Base-by-base conservation (phyloP, 2,888 invertebrate genomes). In the Drosophila parthenogenetica region DNA sequence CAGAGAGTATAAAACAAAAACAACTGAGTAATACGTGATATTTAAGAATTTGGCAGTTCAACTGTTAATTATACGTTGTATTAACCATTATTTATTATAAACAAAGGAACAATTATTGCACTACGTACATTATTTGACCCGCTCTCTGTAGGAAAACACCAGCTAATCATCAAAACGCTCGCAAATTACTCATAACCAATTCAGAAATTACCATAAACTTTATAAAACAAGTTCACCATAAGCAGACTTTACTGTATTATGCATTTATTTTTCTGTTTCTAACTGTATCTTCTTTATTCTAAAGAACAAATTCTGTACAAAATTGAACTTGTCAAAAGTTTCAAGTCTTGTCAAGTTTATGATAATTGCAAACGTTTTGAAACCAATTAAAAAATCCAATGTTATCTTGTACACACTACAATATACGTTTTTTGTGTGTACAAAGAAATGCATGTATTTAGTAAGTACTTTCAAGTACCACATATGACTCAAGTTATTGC, bases 1-100 rank as follows among this genome's bases (percentile, higher is more conserved):
- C n/a, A n/a, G n/a, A n/a, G n/a, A n/a, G n/a, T n/a, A n/a, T n/a
- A 19, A 8, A 59, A 49, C 32, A 43, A 8, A 13, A 39, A 32
- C 10, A n/a, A 40, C 40, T 19, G 16, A 29, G 13, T 40, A 58
- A 61, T 60, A 49, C 43, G 57, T 66, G 57, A 58, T 67, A 66
- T 35, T 45, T 32, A 62, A 42, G 73, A 76, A 67, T 72, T 60
- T 49, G 32, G 11, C 63, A 63, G 39, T 32, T 53, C 37, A 77
- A 51, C 50, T 54, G 45, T 45, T 50, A 65, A 45, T 59, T 51
- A 39, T 49, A 63, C 45, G 35, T 40, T 39, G 45, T 65, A 39
- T 40, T 48, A 65, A 37, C 54, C 45, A 65, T 51, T 55, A 54
- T 54, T 64, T 53, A 51, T 59, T 51, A 43, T 54, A 66, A 62